These are phyloP conservation scores for Trisateles emortualis DNA, from an alignment of 2,888 invertebrate species.

Conservation along the genomic window DNA sequence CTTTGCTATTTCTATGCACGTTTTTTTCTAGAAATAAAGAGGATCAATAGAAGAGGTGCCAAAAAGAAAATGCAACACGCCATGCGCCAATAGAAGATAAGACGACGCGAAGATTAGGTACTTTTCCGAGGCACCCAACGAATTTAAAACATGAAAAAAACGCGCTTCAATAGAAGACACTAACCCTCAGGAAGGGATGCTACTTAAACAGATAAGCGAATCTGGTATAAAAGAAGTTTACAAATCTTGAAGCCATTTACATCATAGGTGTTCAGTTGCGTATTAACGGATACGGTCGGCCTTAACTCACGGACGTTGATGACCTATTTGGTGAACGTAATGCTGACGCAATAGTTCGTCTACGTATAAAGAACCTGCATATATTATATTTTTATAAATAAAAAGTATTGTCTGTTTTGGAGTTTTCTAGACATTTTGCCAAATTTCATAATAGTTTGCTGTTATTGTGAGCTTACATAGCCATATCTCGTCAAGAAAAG, in stretches of 20 bases:
- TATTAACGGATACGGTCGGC: conserved; percentile 41
- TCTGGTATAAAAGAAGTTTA: conserved; percentile 11
- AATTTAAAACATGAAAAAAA: too few relatives aligned
- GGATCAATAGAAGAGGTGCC: too few relatives aligned
- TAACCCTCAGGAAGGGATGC: not conserved
- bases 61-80: too few relatives aligned
- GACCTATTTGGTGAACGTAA: conserved; percentile 30
- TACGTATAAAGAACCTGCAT: conserved; percentile 4
- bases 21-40: too few relatives aligned
- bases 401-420: not conserved
- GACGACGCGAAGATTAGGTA: too few relatives aligned
- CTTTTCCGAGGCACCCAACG: too few relatives aligned
- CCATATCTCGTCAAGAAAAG: too few relatives aligned
- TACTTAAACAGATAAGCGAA: conserved; percentile 5
- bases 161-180: too few relatives aligned
- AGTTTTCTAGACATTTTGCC: not conserved
- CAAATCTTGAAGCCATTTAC: conserved; percentile 24
- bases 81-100: too few relatives aligned
- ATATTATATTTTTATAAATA: conserved; percentile 22
- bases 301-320: conserved; percentile 37
- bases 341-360: conserved; percentile 13
- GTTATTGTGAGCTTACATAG: too few relatives aligned
- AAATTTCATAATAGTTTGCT: too few relatives aligned
- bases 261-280: conserved; percentile 36
- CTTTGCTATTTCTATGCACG: too few relatives aligned